Base-by-base conservation (phyloP, 2,797 vertebrate genomes). In the Pantherophis vulpinus region DNA sequence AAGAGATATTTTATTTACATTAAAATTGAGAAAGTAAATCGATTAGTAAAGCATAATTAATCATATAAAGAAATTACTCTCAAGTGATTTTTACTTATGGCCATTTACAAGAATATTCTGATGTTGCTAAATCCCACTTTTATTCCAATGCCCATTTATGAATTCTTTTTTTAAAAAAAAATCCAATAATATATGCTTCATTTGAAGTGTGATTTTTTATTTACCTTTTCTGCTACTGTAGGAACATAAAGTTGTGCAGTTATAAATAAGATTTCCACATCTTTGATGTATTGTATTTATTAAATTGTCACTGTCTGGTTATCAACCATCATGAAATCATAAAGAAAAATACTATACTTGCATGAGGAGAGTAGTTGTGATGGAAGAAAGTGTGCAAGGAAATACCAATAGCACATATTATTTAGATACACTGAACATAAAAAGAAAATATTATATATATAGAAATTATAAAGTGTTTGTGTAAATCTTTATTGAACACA, bases 211-310 rank as follows among this genome's bases (percentile, higher is more conserved):
- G 16, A 29, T 79, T 88, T 74, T 93, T 74, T 91, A 91, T 88
- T 66, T 93, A 37, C 47, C 63, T 88, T 93, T 91, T 90, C 54
- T 58, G 27, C 14, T 91, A 32, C 86, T 63, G 79, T 93, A 91
- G 55, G 55, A 93, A 93, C 54, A 14, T 60, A 56, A 93, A 87
- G 20, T 37, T n/a, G 61, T 20, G 18, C 3, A 11, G 12, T 88
- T 55, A 55, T 60, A 93, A 88, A 79, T 79, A 32, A 63, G 56
- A 93, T 74, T 88, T 93, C 86, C 60, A 7, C 55, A 37, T 6
- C 20, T 55, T 91, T 60, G 86, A 74, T 60, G 89, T 79, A 25
- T 5, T 91, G 89, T 79, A 25, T 5, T 91, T 74, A 4, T 79
- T 42, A 93, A 66, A 29, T 25, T 93, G 61, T 89, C 55, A 90